Percentiles rank a stretch among this genome's conserved stretches.
Evolutionary conservation across 2,797 vertebrate species (phyloP).

Genomic region (Hirundo rustica): DNA sequence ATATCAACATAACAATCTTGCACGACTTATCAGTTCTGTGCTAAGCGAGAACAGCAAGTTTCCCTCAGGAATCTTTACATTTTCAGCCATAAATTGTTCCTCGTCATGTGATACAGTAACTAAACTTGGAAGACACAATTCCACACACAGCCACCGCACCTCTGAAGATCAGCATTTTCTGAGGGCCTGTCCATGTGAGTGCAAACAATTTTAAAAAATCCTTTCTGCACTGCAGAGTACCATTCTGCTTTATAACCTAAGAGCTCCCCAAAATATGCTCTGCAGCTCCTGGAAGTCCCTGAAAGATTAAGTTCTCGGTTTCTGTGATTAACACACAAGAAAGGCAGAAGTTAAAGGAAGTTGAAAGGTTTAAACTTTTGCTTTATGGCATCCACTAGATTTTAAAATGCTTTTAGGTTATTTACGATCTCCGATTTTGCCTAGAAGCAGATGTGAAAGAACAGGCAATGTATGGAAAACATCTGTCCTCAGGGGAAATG

Average conservation of each 20-base stretch:
- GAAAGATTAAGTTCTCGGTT: background rate
- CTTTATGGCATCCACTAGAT: background rate
- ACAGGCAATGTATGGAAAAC: background rate
- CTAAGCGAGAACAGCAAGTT: constrained; percentile 14
- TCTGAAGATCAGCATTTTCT: background rate
- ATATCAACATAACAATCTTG: constrained; percentile 78
- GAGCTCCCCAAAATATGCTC: background rate
- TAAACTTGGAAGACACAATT: background rate
- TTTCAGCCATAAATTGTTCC: background rate
- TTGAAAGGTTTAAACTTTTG: background rate
- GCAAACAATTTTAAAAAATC: background rate
- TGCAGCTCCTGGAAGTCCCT: background rate
- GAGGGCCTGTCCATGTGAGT: background rate
- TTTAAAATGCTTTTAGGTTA: background rate
- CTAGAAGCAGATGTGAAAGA: background rate
- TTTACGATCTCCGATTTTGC: background rate
- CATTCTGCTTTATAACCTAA: background rate
- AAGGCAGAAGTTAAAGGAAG: background rate
- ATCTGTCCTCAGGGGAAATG: background rate
- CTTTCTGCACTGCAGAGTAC: background rate
- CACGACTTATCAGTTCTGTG: constrained; percentile 39
- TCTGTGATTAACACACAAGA: background rate
- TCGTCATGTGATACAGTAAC: background rate
- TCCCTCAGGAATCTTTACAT: constrained; percentile 27
- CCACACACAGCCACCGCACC: background rate